Base-by-base conservation (phyloP, 1,140 invertebrate species). In the Mactra quadrangularis region DNA sequence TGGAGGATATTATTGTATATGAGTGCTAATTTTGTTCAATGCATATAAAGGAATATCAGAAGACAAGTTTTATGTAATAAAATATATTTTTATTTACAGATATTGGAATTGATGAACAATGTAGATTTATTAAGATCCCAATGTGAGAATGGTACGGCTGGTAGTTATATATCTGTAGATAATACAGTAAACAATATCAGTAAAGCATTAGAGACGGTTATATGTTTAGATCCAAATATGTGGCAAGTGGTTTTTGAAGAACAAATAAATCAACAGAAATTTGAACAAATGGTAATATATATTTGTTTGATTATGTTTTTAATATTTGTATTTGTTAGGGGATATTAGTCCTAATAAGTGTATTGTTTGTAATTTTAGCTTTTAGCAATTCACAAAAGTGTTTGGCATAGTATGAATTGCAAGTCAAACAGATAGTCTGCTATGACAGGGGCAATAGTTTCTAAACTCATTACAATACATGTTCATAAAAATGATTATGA, bases 221-320 rank as follows among this genome's bases (percentile, higher is more conserved):
- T 66, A 9, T 66, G 62, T 29, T 45, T 66, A 6, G 62, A 66
- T 66, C 38, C 38, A 66, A n/a, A 13, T 6, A 66, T 38, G 7
- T 66, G 62, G 62, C 13, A 11, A 17, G 13, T 25, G 25, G 41
- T 66, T 29, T 22, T 66, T 47, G 1, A 66, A 66, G 41, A 66
- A 27, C 17, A 66, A 66, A 27, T 66, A 6, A 41, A 47, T 25
- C 62, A 45, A 25, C 35, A 45, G 22, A 47, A 45, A 38, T 66
- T 66, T 47, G 62, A 66, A 25, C 13, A 47, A 25, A 66, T 45
- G 62, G 62, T 66, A 38, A 35, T 35, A 6, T 62, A 15, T 11
- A 19, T 62, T 17, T 22, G 45, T 11, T 47, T 47, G 7, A 11
- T 7, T 47, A 19, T 47, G 19, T 11, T 47, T 11, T 7, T 11